Conservation (phyloP, 2,888 invertebrate species). For the Xestia ashworthii region DNA sequence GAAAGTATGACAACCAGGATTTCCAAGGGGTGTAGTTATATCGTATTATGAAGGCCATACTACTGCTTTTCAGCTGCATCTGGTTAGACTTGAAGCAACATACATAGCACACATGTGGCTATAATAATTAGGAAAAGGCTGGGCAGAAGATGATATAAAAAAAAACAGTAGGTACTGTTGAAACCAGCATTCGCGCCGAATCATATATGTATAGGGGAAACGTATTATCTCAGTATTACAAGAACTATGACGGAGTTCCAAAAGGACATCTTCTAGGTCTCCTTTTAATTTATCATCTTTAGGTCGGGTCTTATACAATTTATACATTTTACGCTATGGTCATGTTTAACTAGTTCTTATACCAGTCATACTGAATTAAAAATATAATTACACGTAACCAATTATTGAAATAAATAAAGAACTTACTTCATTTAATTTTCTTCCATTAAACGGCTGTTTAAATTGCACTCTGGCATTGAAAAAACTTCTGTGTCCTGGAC, state of each 20-base stretch:
- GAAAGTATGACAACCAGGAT: not conserved
- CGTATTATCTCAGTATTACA: not conserved
- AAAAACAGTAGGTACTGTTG: not conserved
- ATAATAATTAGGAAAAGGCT: not conserved
- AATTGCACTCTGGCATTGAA: slow-evolving; percentile 1
- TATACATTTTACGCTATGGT: not conserved
- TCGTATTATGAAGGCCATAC: not conserved
- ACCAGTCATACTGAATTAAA: not conserved
- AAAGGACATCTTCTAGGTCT: not conserved
- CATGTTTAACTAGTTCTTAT: not conserved
- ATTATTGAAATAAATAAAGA: not conserved
- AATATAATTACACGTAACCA: not conserved
- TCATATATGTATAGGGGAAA: not conserved
- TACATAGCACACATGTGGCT: not conserved
- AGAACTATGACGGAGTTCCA: not conserved
- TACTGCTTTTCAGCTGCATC: not conserved
- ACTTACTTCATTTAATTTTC: slow-evolving; percentile 17
- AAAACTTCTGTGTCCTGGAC: not conserved
- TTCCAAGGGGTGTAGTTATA: not conserved
- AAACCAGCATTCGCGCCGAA: not conserved
- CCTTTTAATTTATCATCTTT: not conserved
- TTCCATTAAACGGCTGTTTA: slow-evolving; percentile 1
- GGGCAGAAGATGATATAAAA: not conserved
- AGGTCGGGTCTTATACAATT: too few relatives aligned
- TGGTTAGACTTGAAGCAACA: not conserved